Evolutionary conservation across 2,113 vertebrate genomes (phyloP).

Genomic region (Trinectes maculatus): DNA sequence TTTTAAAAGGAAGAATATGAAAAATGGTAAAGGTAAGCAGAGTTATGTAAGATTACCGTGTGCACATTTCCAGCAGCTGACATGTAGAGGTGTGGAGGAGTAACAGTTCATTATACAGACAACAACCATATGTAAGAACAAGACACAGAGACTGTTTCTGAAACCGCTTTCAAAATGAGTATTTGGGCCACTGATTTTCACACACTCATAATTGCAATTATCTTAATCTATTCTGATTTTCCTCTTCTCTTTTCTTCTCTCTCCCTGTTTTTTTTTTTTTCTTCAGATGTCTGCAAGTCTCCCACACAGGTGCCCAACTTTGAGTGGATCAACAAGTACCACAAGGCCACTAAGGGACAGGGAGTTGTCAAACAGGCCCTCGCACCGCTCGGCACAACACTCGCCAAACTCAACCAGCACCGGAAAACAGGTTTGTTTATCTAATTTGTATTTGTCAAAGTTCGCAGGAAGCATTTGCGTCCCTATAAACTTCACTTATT

Average conservation of each 20-base stretch:
- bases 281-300: slow-evolving; percentile 78
- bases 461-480: neutral
- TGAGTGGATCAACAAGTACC: slow-evolving; percentile 82
- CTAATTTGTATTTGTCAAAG: neutral
- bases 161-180: too few species aligned
- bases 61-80: neutral
- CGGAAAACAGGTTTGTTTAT: slow-evolving; percentile 69
- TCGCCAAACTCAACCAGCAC: slow-evolving; percentile 56
- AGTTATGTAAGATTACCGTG: neutral
- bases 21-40: slow-evolving; percentile 65
- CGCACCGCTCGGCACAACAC: slow-evolving; percentile 17
- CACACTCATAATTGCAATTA: neutral
- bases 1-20: slow-evolving; percentile 44
- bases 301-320: slow-evolving; percentile 71
- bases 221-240: neutral
- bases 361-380: slow-evolving; percentile 46
- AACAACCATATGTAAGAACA: neutral
- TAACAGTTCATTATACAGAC: neutral
- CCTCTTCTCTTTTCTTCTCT: neutral
- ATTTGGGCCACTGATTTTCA: too few species aligned
- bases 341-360: slow-evolving; percentile 42
- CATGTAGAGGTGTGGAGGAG: neutral
- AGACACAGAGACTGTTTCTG: too few species aligned
- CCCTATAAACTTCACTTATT: too few species aligned
- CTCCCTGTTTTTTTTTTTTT: neutral